phyloP scores from a whole-genome alignment of 2,888 invertebrate species.

The Achlya flavicornis region DNA sequence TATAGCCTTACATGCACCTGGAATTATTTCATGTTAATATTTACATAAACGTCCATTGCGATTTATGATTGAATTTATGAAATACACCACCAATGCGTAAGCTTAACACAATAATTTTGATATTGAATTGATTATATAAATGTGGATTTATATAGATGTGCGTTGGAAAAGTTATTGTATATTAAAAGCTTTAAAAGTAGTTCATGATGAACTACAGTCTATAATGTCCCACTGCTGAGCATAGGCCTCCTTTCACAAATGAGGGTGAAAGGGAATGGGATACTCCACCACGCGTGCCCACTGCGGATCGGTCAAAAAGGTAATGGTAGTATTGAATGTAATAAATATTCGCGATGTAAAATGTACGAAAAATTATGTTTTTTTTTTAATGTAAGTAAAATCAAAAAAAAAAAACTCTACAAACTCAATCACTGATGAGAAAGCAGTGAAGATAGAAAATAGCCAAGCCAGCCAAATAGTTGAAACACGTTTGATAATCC shows the following conservation, averaged over 20 bases:
- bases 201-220: too few relatives aligned
- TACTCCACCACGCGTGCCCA: too few relatives aligned
- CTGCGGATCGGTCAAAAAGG: too few relatives aligned
- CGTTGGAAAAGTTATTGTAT: background rate
- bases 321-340: too few relatives aligned
- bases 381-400: too few relatives aligned
- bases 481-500: background rate
- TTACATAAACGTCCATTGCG: conserved; percentile 39
- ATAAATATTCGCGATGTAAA: too few relatives aligned
- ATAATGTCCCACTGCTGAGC: too few relatives aligned
- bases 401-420: too few relatives aligned
- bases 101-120: conserved; percentile 10
- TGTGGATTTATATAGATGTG: background rate
- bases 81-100: conserved; percentile 20
- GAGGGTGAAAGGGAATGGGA: too few relatives aligned
- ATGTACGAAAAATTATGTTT: too few relatives aligned
- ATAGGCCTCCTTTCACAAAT: too few relatives aligned
- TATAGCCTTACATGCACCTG: conserved; percentile 24
- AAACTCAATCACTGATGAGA: too few relatives aligned
- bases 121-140: conserved; percentile 5
- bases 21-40: conserved; percentile 33
- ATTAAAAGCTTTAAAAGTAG: background rate
- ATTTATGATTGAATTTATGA: conserved; percentile 37
- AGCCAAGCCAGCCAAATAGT: background rate
- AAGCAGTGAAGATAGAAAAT: background rate